Evolutionary conservation across 2,888 invertebrate species (phyloP).

Genomic region (Uloborus plumipes): DNA sequence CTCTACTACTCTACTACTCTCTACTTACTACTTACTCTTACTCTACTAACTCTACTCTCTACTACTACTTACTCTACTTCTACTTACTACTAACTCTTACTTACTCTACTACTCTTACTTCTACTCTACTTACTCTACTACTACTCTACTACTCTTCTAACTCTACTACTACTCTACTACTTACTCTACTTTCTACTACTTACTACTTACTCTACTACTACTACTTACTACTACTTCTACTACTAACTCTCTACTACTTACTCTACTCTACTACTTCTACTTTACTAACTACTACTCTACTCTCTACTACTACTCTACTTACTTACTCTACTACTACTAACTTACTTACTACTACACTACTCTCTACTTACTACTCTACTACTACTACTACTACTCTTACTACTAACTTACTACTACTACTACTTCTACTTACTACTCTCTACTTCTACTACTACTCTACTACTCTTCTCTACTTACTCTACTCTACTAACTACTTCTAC

Average conservation of each 20-base stretch:
- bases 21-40: neutral
- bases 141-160: neutral
- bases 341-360: neutral
- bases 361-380: neutral
- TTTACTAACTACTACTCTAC: neutral
- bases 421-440: neutral
- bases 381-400: neutral
- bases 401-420: no score
- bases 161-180: neutral
- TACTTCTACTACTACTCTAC: neutral
- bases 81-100: neutral
- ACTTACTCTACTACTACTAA: neutral
- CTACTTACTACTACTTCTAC: no score
- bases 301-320: neutral
- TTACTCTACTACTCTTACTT: neutral
- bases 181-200: no score
- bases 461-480: neutral
- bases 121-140: neutral
- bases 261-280: no score
- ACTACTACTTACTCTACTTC: no score
- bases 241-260: no score
- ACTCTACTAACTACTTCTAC: neutral
- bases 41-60: no score
- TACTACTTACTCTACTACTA: no score
- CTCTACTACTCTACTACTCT: neutral